Evolutionary conservation across 2,797 vertebrate species (phyloP).

Genomic region (Lagocephalus sceleratus): DNA sequence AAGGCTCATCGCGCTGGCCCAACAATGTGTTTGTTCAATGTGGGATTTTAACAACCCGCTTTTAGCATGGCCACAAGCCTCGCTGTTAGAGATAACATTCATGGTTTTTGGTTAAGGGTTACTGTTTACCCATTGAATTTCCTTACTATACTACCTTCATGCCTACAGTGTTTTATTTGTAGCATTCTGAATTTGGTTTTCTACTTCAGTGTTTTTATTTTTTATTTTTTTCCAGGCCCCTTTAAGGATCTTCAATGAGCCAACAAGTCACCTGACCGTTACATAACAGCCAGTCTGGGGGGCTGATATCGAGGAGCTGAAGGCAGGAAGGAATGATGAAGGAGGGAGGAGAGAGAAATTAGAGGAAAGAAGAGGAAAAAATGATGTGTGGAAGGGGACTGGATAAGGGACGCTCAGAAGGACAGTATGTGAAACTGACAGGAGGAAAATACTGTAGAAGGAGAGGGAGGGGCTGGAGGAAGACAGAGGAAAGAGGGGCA

Average conservation of each 20-base stretch:
- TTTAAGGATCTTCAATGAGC: constrained; percentile 46
- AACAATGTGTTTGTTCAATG: neutral
- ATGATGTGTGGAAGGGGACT: neutral
- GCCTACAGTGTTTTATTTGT: too few species aligned
- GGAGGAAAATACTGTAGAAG: constrained; percentile 13
- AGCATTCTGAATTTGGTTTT: too few species aligned
- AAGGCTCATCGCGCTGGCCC: constrained; percentile 4
- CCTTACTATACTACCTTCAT: too few species aligned
- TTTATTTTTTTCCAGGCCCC: constrained; percentile 1
- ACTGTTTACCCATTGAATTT: too few species aligned
- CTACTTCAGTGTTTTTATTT: too few species aligned
- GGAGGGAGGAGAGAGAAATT: constrained; percentile 12
- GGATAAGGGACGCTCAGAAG: neutral
- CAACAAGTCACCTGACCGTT: constrained; percentile 66
- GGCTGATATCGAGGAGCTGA: constrained; percentile 55
- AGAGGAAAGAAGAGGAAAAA: neutral
- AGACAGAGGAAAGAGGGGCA: constrained; percentile 31
- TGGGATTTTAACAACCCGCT: neutral
- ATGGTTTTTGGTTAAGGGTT: too few species aligned
- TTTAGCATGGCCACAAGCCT: neutral
- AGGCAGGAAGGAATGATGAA: constrained; percentile 45
- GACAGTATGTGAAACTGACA: neutral
- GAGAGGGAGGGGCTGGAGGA: constrained; percentile 17
- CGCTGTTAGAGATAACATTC: neutral
- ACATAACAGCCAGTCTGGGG: constrained; percentile 58